Evolutionary conservation across 2,888 invertebrate genomes (phyloP), one percentile per base, ranked within the genome.

Genomic region (Caradrina kadenii): DNA sequence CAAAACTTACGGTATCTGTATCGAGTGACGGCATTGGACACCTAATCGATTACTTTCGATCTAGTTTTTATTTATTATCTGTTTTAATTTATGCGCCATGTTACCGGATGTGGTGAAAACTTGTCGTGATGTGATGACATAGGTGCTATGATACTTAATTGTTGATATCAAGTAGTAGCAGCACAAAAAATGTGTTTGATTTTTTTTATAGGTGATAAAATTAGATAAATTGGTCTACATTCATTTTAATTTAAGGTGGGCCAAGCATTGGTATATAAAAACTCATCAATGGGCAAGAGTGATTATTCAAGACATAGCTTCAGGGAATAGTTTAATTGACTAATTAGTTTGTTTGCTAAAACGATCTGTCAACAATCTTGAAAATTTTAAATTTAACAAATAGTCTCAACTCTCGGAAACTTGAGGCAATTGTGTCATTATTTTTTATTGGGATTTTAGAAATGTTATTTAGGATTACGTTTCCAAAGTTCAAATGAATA

Each of bases 21-120:
- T 87, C 85, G 75, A 79, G 84, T 86, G 84, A 80, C 84, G 79
- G 81, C 86, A 87, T 77, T 84, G 85, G 84, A 80, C 87, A 85
- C 80, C 82, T 83, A 84, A 89, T 89, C 87, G 87, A 89, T 90
- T 87, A 87, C 83, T 82, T 80, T 87, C 77, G 83, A 86, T 88
- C 88, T 83, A 86, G 84, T 89, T 88, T 87, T 78, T 73, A 83
- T 86, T 87, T 86, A 83, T 86, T 85, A 81, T 86, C 75, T 70
- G 64, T 79, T 78, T 83, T 89, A 89, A 90, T 90, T 87, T 89
- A 88, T 87, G 73, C 84, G 81, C 81, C 85, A 77, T 76, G 80
- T 81, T 84, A 86, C 90, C 92, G 93, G 92, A 93, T 90, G 89
- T 87, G 87, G 89, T 87, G 88, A 88, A 90, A 91, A 89, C 87